Conservation (phyloP, 2,113 vertebrate species). For the Scortum barcoo region DNA sequence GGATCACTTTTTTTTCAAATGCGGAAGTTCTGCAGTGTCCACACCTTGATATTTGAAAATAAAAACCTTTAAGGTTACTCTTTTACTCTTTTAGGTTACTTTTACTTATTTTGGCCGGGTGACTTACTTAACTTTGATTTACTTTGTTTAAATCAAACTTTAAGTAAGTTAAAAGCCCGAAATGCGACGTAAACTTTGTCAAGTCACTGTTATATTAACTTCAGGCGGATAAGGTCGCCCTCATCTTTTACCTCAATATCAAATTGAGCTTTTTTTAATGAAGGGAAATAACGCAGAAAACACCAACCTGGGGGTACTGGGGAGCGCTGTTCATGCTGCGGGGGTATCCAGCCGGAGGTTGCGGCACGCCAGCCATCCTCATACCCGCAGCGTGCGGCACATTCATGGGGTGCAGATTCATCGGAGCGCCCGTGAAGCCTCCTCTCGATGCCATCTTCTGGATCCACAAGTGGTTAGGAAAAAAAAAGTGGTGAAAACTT, state of each 20-base stretch:
- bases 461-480: conserved; percentile 67
- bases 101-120: not conserved
- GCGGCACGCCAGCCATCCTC: conserved; percentile 81
- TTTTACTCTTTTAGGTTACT: too few species aligned
- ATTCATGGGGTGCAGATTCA: conserved; percentile 81
- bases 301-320: conserved; percentile 83
- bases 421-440: conserved; percentile 74
- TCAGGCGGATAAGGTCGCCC: not conserved
- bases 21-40: conserved; percentile 78
- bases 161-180: not conserved
- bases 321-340: conserved; percentile 75
- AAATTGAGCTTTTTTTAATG: not conserved
- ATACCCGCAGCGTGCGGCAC: conserved; percentile 72
- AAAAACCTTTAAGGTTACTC: not conserved
- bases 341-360: conserved; percentile 73
- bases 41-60: conserved; percentile 14
- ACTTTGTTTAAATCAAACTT: too few species aligned
- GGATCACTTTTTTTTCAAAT: conserved; percentile 41
- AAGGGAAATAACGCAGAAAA: not conserved
- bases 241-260: not conserved
- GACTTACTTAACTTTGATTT: too few species aligned
- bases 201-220: not conserved
- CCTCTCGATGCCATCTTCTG: conserved; percentile 79
- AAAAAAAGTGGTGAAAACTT: conserved; percentile 50
- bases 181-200: not conserved